phyloP scores from a whole-genome alignment of 1,140 invertebrate genomes.

The Apis cerana region DNA sequence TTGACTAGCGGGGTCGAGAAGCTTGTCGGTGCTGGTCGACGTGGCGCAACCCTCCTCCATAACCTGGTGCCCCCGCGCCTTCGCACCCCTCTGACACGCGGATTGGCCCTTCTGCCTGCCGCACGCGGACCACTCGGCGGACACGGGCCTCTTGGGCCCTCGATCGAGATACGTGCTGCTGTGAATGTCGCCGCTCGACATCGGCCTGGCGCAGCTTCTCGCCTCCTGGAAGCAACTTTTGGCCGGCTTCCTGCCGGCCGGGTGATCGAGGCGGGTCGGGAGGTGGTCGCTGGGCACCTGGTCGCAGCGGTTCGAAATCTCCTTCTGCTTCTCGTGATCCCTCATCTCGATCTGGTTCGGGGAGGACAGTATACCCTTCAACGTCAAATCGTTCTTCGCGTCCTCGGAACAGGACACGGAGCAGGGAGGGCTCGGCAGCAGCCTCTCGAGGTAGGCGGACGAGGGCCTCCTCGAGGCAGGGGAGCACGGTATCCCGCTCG shows the following conservation, averaged over 20 bases:
- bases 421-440: constrained; percentile 78
- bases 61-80: background rate
- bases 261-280: background rate
- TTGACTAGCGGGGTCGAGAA: constrained; percentile 86
- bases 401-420: constrained; percentile 79
- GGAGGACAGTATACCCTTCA: constrained; percentile 71
- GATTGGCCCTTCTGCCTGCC: constrained; percentile 36
- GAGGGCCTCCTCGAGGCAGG: constrained; percentile 67
- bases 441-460: constrained; percentile 71
- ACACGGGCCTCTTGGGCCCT: constrained; percentile 60
- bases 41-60: constrained; percentile 45
- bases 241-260: background rate
- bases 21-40: constrained; percentile 57
- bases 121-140: constrained; percentile 57
- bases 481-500: constrained; percentile 83
- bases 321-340: constrained; percentile 62
- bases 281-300: constrained; percentile 28
- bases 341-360: constrained; percentile 57
- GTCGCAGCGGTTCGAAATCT: constrained; percentile 45
- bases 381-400: constrained; percentile 72
- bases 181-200: constrained; percentile 66
- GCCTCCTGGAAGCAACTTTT: constrained; percentile 37
- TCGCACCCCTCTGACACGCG: constrained; percentile 34
- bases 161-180: constrained; percentile 63
- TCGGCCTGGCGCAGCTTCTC: constrained; percentile 50